Percentiles rank a stretch among this genome's conserved stretches.
Conservation (phyloP, 2,113 vertebrate species). For the Leptobrachium leishanense region DNA sequence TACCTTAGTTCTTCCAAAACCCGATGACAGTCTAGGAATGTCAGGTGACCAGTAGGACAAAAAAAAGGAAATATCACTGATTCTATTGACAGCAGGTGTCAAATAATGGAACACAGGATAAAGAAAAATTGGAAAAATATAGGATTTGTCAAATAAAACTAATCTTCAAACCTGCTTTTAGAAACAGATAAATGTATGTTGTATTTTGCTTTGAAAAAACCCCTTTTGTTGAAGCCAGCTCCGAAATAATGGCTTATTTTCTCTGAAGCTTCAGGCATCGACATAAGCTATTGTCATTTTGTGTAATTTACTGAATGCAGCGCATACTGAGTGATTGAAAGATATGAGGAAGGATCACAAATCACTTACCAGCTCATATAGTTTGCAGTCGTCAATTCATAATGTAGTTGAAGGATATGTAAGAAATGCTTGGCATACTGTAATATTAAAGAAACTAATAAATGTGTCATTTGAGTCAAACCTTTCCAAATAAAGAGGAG, state of each 20-base stretch:
- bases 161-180: background rate
- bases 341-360: constrained; percentile 6
- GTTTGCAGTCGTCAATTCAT: background rate
- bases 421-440: background rate
- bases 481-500: too few species aligned
- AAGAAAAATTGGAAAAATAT: background rate
- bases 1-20: too few species aligned
- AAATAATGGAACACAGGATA: background rate
- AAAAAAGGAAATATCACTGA: background rate
- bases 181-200: background rate
- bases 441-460: constrained; percentile 3
- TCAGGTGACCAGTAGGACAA: too few species aligned
- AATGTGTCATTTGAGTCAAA: too few species aligned
- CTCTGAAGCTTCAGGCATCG: background rate
- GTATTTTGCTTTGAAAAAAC: constrained; percentile 6
- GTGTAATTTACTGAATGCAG: constrained; percentile 5
- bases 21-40: too few species aligned
- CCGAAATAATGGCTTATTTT: constrained; percentile 3
- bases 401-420: background rate
- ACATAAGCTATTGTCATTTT: constrained; percentile 15
- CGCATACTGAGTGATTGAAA: background rate
- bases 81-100: background rate
- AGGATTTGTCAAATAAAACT: background rate
- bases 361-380: constrained; percentile 3
- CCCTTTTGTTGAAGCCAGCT: background rate